A percentile compares a stretch with the other conserved stretches of the same genome.
Conservation (phyloP, 2,888 invertebrate genomes). For the Aquatica leii region DNA sequence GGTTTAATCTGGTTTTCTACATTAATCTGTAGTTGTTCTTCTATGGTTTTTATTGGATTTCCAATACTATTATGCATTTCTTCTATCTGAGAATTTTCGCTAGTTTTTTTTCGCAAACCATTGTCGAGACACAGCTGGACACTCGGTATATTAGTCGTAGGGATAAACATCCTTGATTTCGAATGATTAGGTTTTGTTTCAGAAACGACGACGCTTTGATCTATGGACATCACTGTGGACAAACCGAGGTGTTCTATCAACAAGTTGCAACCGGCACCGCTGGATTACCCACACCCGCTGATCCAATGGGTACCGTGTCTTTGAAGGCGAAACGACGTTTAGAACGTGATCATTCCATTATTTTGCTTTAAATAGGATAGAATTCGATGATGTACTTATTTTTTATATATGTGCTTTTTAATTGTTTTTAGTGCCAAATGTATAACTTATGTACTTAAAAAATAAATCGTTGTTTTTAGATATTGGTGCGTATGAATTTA, state of each 20-base stretch:
- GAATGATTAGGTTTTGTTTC: too few relatives aligned
- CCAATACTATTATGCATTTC: too few relatives aligned
- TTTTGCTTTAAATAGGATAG: constrained; percentile 68
- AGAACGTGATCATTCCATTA: constrained; percentile 82
- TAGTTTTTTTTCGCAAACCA: too few relatives aligned
- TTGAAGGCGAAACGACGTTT: constrained; percentile 80
- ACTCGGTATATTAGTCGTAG: too few relatives aligned
- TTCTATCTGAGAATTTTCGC: too few relatives aligned
- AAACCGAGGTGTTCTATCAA: constrained; percentile 82
- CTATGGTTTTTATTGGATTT: too few relatives aligned
- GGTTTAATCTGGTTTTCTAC: too few relatives aligned
- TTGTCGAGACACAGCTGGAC: too few relatives aligned
- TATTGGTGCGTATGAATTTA: too few relatives aligned
- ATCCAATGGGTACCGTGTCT: constrained; percentile 81
- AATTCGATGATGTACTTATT: constrained; percentile 2
- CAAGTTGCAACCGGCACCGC: constrained; percentile 68
- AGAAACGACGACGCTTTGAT: constrained; percentile 81
- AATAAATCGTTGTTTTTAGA: background rate
- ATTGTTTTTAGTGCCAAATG: constrained; percentile 11
- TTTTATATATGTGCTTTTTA: constrained; percentile 12
- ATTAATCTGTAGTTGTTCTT: too few relatives aligned
- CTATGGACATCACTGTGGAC: constrained; percentile 78
- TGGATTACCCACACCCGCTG: constrained; percentile 84
- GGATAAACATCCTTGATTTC: too few relatives aligned
- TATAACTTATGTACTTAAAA: constrained; percentile 12